A percentile compares a stretch with the other conserved stretches of the same genome.
Evolutionary conservation across 2,888 invertebrate species (phyloP).

Genomic region (Tortrix viridana): DNA sequence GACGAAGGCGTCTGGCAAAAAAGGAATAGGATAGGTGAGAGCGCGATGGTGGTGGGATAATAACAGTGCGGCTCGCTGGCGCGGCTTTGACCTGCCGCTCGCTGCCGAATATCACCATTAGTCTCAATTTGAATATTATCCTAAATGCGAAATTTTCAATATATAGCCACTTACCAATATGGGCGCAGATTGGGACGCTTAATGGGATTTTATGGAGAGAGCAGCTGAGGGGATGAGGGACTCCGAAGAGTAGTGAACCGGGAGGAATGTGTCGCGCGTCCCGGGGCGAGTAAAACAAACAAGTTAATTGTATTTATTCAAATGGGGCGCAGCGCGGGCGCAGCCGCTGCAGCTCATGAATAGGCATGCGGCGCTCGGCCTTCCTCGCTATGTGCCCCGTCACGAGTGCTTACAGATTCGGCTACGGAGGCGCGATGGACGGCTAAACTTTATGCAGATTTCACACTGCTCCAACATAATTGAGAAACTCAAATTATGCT

Average conservation of each 20-base stretch:
- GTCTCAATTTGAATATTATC: conserved; percentile 72
- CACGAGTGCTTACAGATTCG: conserved; percentile 49
- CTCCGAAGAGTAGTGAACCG: conserved; percentile 38
- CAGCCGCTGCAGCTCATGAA: conserved; percentile 79
- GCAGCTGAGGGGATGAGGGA: conserved; percentile 10
- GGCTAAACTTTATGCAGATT: conserved; percentile 49
- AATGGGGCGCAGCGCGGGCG: conserved; percentile 67
- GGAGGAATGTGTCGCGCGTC: conserved; percentile 63
- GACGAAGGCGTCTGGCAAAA: conserved; percentile 76
- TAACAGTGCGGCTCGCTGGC: conserved; percentile 75
- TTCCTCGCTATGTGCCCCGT: conserved; percentile 70
- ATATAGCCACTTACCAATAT: conserved; percentile 49
- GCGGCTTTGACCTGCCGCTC: conserved; percentile 67
- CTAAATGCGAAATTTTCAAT: conserved; percentile 63
- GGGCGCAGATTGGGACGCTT: conserved; percentile 7
- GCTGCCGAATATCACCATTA: conserved; percentile 78
- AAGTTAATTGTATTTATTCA: conserved; percentile 85
- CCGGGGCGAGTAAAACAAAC: conserved; percentile 78
- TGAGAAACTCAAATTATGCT: conserved; percentile 4
- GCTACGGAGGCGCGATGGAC: conserved; percentile 42
- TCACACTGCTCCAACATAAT: conserved; percentile 12
- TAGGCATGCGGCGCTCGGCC: conserved; percentile 69
- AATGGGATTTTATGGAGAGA: background rate
- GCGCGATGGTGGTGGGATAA: conserved; percentile 83
- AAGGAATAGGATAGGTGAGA: conserved; percentile 79